Evolutionary conservation across 2,888 invertebrate species (phyloP), one percentile per base, ranked within the genome.

Genomic region (Syritta pipiens): DNA sequence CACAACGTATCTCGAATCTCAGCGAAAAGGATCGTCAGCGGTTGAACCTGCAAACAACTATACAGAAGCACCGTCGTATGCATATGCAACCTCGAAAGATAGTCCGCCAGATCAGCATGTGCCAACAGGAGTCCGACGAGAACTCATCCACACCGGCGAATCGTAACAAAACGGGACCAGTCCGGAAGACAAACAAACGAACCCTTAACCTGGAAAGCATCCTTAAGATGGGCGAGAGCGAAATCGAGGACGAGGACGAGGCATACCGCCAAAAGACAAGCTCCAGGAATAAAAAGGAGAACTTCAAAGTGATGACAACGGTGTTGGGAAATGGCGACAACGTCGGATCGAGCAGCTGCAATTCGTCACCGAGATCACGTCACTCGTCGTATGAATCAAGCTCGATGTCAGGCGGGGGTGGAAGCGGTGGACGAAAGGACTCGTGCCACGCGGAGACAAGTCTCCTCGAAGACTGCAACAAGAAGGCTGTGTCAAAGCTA

Each of bases 221-320:
- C 0, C 72, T 88, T 1, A 88, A 87, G 67, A 87, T 88, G 86
- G 88, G 88, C 86, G 81, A 88, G 89, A 88, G 88, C 76, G 89
- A 91, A 71, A 86, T 91, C 24, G 87, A 87, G 74, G 87, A 89
- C 26, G 88, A 88, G 7, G 89, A 89, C 24, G 86, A 86, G 17
- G 60, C 79, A 1, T 83, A 82, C 24, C 83, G 85, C n/a, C 19
- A 62, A 5, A 65, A 74, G 35, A 28, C 68, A 5, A 69, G 42
- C 24, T 14, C 55, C 1, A 44, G 83, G 4, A 85, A 83, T 62
- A 88, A 84, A 55, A 87, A 87, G 49, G 86, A 88, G 48, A 26
- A 85, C 51, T 82, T 87, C 2, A 81, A 84, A 4, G 83, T 82
- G 5, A 81, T 82, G 37, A 81, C 60, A 62, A 63, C 53, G 40